Percentiles rank a stretch among this genome's conserved stretches.
phyloP scores from a whole-genome alignment of 2,888 invertebrate species.

The Sesia bembeciformis region DNA sequence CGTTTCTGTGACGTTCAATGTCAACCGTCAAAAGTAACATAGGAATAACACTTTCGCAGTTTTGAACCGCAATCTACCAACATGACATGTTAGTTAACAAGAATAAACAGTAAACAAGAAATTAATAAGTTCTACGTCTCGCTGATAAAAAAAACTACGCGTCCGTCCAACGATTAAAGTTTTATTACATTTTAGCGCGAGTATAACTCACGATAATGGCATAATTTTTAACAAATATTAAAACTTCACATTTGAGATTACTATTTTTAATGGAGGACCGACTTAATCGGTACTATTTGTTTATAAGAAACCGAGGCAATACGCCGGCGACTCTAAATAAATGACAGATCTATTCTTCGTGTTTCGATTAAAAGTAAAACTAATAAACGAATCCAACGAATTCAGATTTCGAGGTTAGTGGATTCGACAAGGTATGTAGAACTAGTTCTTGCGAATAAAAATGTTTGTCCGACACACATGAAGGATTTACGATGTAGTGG shows the following conservation, averaged over 20 bases:
- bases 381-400: conserved; percentile 21
- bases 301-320: not conserved
- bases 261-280: conserved; percentile 5
- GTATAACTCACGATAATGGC: conserved; percentile 3
- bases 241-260: conserved; percentile 9
- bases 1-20: too few relatives aligned
- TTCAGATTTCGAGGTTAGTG: conserved; percentile 37
- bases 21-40: conserved; percentile 34
- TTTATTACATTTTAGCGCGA: not conserved
- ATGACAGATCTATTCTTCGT: not conserved
- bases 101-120: not conserved
- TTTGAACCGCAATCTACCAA: conserved; percentile 26
- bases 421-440: conserved; percentile 20
- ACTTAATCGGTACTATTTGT: conserved; percentile 2
- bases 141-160: not conserved
- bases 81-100: conserved; percentile 5
- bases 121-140: not conserved
- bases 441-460: conserved; percentile 37
- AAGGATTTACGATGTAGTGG: conserved; percentile 28
- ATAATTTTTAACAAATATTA: conserved; percentile 11
- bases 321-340: not conserved
- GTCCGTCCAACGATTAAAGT: not conserved
- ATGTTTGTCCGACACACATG: conserved; percentile 36
- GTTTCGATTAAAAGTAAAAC: conserved; percentile 1
- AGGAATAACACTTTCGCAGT: conserved; percentile 30